Base-by-base conservation (phyloP, 2,797 vertebrate genomes). In the Staurois parvus region DNA sequence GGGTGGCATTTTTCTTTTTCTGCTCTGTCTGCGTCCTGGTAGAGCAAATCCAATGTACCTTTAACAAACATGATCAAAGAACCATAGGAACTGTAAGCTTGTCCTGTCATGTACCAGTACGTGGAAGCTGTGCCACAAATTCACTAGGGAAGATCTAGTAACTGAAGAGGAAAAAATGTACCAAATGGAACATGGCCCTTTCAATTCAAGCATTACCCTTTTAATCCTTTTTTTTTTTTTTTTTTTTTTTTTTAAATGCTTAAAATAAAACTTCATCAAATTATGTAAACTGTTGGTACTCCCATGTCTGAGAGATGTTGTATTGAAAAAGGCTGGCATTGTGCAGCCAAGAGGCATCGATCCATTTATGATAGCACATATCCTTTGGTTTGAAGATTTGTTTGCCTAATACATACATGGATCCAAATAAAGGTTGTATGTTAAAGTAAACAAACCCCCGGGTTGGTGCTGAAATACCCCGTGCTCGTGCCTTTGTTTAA, bases 1-100 rank as follows among this genome's bases (percentile, higher is more conserved):
- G n/a, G 76, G 28, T 79, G 70, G 81, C 81, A 84, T 75, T 79
- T 79, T 79, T 79, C 29, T 52, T 73, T 73, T 59, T 70, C 69
- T 81, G 79, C 17, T 81, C 32, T 73, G 59, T 72, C 69, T 13
- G 52, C 37, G 13, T 81, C 32, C 19, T 72, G 69, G 48, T 28
- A 64, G 48, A 37, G 19, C 66, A 34, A 59, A 26, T 29, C 64
- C 64, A 13, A 15, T 15, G 64, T 66, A 19, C 64, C 64, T 66
- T 28, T 66, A 29, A 66, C 64, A 28, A 66, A 66, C 12, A 13
- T 29, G 64, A 59, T 24, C n/a, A 66, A 13, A 66, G 64, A 29
- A 3, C 2, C 10, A 29, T 29, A 29, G 24, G 52, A 24, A 5
- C 21, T 6, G 0, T 26, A 15, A 15, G 26, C 64, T 4, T 66